Evolutionary conservation across 2,797 vertebrate genomes (phyloP), one percentile per base, ranked within the genome.

Genomic region (Brachyalestes nurse): DNA sequence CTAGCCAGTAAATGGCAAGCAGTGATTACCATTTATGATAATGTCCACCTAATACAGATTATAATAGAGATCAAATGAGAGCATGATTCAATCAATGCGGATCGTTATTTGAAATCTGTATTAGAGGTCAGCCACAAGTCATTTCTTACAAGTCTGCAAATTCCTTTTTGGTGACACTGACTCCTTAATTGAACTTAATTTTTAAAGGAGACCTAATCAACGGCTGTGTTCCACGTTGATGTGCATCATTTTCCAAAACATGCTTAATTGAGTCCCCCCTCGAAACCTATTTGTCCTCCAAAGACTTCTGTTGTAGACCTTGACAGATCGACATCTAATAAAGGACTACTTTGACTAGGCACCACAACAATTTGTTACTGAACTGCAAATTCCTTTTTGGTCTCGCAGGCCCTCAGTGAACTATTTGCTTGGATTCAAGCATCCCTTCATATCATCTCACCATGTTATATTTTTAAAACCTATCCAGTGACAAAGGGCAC

Each of bases 401-500:
- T 87, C 87, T 88, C 88, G 78, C 90, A 90, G 89, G 87, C 89
- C 87, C 75, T 82, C 8, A 78, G 86, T 89, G 91, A 91, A 92
- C 90, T 87, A 92, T 94, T 90, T 86, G 90, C 91, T 92, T 90
- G 90, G 92, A 90, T 90, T 89, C 84, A 90, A 92, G 89, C 90
- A 88, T 90, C 91, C 85, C 90, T 88, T 90, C 83, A 91, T 90
- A 89, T 90, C 84, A 87, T 83, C 79, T 83, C 84, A 92, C 88
- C 82, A 87, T 49, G 89, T 91, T 96, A 95, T 98, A 97, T 97
- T 97, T 98, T 96, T 97, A 94, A 96, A 95, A 85, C 86, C 78
- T 96, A 94, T 95, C 94, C 93, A 88, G 93, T 95, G 94, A 93
- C 94, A 94, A 93, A 93, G 94, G 91, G 93, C 93, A 95, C 94